phyloP scores from a whole-genome alignment of 2,797 vertebrate genomes.

The Heteromormyrus szaboi region DNA sequence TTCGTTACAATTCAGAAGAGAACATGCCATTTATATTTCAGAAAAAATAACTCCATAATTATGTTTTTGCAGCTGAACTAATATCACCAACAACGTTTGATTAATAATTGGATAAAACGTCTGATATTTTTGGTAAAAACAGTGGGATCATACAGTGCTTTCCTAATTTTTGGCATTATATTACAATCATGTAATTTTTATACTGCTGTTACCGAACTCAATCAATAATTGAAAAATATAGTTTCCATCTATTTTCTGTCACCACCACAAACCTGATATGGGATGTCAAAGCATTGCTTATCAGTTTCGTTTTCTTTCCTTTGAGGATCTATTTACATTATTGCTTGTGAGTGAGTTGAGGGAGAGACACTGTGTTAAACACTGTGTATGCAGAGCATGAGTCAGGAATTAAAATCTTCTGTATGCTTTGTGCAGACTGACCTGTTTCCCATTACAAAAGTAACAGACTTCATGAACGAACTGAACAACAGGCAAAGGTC shows the following conservation, averaged over 20 bases:
- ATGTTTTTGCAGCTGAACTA: not conserved
- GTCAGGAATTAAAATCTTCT: not conserved
- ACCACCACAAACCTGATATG: not conserved
- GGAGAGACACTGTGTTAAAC: not conserved
- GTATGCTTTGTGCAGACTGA: not conserved
- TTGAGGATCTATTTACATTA: not conserved
- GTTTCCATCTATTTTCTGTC: not conserved
- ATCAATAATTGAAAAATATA: not conserved
- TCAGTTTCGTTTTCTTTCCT: not conserved
- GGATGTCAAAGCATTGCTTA: not conserved
- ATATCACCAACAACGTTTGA: not conserved
- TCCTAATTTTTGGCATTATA: not conserved
- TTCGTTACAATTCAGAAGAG: not conserved
- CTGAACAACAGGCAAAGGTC: not conserved
- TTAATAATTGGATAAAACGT: not conserved
- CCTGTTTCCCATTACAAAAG: slow-evolving; percentile 16
- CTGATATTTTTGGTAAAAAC: not conserved
- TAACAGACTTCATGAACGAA: not conserved
- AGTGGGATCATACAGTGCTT: not conserved
- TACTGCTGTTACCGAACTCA: not conserved
- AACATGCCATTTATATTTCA: not conserved
- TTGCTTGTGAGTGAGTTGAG: not conserved
- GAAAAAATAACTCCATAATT: not conserved
- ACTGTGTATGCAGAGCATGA: not conserved
- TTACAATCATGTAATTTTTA: not conserved